Percentiles rank a stretch among this genome's conserved stretches.
Evolutionary conservation across 2,888 invertebrate species (phyloP).

Genomic region (Parapristionchus giblindavisi): DNA sequence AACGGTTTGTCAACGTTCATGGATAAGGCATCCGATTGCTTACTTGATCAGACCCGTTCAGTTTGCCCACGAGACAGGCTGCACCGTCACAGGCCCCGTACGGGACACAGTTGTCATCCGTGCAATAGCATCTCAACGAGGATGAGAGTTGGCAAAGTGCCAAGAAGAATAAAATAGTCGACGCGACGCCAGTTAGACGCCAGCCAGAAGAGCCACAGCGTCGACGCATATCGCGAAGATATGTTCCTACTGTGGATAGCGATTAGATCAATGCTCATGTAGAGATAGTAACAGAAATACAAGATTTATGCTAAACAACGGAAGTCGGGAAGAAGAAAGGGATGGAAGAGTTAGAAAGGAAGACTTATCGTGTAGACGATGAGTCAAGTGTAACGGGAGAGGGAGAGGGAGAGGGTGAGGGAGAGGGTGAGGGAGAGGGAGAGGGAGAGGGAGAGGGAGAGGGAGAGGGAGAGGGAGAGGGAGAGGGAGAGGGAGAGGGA

Average conservation of each 20-base stretch:
- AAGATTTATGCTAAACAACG: not conserved
- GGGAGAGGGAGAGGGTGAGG: slow-evolving; percentile 10
- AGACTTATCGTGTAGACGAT: not conserved
- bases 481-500: slow-evolving; percentile 12
- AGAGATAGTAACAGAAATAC: too few relatives aligned
- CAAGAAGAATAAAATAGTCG: too few relatives aligned
- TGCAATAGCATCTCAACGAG: slow-evolving; percentile 55
- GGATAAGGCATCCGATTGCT: too few relatives aligned
- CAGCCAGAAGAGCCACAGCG: not conserved
- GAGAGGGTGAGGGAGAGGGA: not conserved
- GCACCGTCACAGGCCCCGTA: slow-evolving; percentile 66
- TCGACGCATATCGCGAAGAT: not conserved
- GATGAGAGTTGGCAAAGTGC: too few relatives aligned
- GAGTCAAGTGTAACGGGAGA: not conserved
- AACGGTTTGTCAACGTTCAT: too few relatives aligned
- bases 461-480: slow-evolving; percentile 9
- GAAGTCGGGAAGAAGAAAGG: not conserved
- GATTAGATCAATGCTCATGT: too few relatives aligned
- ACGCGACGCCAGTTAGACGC: too few relatives aligned
- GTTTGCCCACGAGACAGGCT: slow-evolving; percentile 65
- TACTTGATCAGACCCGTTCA: slow-evolving; percentile 49
- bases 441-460: slow-evolving; percentile 8
- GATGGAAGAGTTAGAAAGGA: not conserved
- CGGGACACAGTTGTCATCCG: slow-evolving; percentile 65
- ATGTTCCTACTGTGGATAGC: not conserved